These are phyloP conservation scores for Danio rerio DNA, from an alignment of 2,113 vertebrate species.

Conservation along the genomic window GRCz12tu NC_133180.1:71035001-71035500, in stretches of 20 bases:
- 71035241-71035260: constrained; percentile 13
- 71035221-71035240: background rate
- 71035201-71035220: too few species aligned
- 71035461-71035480: background rate
- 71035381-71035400: background rate
- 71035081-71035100: background rate
- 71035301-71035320: too few species aligned
- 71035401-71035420: constrained; percentile 9
- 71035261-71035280: too few species aligned
- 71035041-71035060: background rate
- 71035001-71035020: constrained; percentile 25
- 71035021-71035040: background rate
- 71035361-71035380: background rate
- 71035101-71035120: background rate
- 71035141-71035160: background rate
- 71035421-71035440: constrained; percentile 4
- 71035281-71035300: too few species aligned
- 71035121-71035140: background rate
- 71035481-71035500: background rate
- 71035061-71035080: background rate
- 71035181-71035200: background rate
- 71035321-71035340: constrained; percentile 17
- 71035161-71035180: background rate
- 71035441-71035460: background rate
- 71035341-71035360: background rate